Percentiles rank a stretch among this genome's conserved stretches.
These are phyloP conservation scores for Volucella inflata DNA, from an alignment of 2,888 invertebrate genomes.

Conservation along the genomic window DNA sequence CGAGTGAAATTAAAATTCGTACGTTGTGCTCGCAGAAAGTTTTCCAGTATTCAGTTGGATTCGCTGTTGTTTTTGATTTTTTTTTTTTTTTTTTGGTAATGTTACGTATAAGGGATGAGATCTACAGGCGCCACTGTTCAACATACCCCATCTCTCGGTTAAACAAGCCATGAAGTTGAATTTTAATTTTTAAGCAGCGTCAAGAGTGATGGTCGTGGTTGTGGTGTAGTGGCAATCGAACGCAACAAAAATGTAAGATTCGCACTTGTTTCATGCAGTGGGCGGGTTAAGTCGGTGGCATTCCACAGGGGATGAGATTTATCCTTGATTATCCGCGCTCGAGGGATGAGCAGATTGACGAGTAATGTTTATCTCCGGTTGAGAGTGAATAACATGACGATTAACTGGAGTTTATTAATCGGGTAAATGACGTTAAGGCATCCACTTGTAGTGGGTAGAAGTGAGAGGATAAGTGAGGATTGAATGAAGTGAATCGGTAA, in stretches of 20 bases:
- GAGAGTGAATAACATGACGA: conserved; percentile 65
- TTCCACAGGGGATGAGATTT: conserved; percentile 40
- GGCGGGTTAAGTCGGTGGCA: background rate
- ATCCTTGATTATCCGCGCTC: conserved; percentile 55
- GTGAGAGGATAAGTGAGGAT: background rate
- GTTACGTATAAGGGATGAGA: conserved; percentile 52
- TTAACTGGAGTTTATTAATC: conserved; percentile 68
- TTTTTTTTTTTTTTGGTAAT: conserved; percentile 40
- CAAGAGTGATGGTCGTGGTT: conserved; percentile 62
- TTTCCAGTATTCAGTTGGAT: conserved; percentile 70
- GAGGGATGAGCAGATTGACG: conserved; percentile 14
- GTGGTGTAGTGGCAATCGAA: conserved; percentile 49
- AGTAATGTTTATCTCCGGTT: conserved; percentile 51
- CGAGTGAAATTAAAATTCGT: conserved; percentile 74
- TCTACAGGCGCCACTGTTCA: conserved; percentile 1
- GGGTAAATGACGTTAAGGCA: conserved; percentile 47
- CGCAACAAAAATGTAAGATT: conserved; percentile 63
- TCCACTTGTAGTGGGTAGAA: conserved; percentile 1
- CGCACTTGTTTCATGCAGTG: conserved; percentile 45
- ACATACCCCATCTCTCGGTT: conserved; percentile 30
- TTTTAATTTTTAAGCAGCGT: conserved; percentile 72
- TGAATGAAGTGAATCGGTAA: background rate
- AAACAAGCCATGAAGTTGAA: conserved; percentile 73
- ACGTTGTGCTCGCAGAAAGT: conserved; percentile 67
- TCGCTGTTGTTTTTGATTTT: conserved; percentile 29